Base-by-base conservation (phyloP, 1,140 invertebrate species). In the Aphis gossypii region DNA sequence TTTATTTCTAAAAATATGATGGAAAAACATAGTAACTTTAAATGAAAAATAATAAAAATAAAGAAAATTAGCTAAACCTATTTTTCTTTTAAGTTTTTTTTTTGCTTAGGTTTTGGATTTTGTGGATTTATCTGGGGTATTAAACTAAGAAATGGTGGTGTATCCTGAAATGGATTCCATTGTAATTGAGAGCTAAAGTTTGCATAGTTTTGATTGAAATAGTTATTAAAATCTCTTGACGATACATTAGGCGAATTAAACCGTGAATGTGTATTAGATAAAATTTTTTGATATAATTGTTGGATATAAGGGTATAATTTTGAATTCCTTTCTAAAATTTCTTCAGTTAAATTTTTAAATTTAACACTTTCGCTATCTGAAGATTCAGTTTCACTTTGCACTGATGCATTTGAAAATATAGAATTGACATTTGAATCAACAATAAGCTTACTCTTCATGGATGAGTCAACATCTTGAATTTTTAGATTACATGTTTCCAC, bases 401-500 rank as follows among this genome's bases (percentile, higher is more conserved):
- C 48, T 38, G 54, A 20, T 54, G 46, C 14, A 89, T 11, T 54
- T 51, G 46, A 88, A 87, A 18, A 35, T 51, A 0, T 48, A 18
- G 21, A 82, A 35, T n/a, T n/a, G 25, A 6, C 30, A 35, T 38
- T 46, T n/a, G 41, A n/a, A 92, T 83, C 9, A 91, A 41, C 14
- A 11, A 51, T 38, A 51, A 92, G n/a, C 18, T 83, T 92, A 3
- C 6, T 25, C 2, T 76, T 82, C 90, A 92, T 92, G 3, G 68
- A 83, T 48, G 90, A 48, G 48, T 92, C 76, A 48, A 82, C 68
- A 38, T 83, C 20, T 83, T 92, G 83, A 0, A 92, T 48, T 51
- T 92, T 51, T 92, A 82, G 21, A 18, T 76, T 30, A 46, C 41
- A 92, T 83, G n/a, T 76, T 83, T 92, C 46, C 46, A 92, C 35